phyloP scores from a whole-genome alignment of 2,888 invertebrate species.

The Zygothrica quintamaculata region DNA sequence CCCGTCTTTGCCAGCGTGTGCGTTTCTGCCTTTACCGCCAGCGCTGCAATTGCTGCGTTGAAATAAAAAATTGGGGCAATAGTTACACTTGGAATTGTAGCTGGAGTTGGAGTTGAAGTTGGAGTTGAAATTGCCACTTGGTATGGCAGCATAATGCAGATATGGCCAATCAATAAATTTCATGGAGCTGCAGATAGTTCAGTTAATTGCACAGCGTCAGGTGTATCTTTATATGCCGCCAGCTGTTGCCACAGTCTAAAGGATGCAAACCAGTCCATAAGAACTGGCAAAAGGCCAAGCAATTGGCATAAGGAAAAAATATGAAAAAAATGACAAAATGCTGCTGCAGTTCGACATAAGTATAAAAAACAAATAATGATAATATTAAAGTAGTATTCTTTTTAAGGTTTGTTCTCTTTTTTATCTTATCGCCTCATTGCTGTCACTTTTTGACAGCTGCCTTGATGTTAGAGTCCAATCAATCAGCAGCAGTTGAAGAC shows the following conservation, averaged over 20 bases:
- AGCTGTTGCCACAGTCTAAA: too few species aligned
- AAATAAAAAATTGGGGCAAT: slow-evolving; percentile 58
- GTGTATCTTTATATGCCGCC: slow-evolving; percentile 22
- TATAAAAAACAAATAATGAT: too few species aligned
- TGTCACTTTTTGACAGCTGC: slow-evolving; percentile 41
- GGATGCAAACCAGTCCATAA: neutral
- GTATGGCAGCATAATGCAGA: slow-evolving; percentile 25
- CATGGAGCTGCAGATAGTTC: slow-evolving; percentile 21
- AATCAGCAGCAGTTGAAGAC: neutral
- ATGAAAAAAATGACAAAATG: too few species aligned
- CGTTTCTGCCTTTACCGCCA: slow-evolving; percentile 4
- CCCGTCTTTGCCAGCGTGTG: neutral
- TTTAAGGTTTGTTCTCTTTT: neutral
- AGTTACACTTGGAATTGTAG: slow-evolving; percentile 25
- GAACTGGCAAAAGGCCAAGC: too few species aligned
- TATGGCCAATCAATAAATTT: slow-evolving; percentile 59
- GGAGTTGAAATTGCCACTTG: too few species aligned
- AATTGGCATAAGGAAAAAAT: too few species aligned
- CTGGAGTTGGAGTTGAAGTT: slow-evolving; percentile 7
- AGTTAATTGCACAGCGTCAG: slow-evolving; percentile 45
- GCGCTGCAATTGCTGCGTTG: slow-evolving; percentile 4
- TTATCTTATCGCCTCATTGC: slow-evolving; percentile 6
- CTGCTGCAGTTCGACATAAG: neutral
- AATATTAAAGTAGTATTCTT: too few species aligned
- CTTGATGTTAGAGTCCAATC: slow-evolving; percentile 1